phyloP scores from a whole-genome alignment of 2,113 vertebrate genomes.

The Collichthys lucidus region DNA sequence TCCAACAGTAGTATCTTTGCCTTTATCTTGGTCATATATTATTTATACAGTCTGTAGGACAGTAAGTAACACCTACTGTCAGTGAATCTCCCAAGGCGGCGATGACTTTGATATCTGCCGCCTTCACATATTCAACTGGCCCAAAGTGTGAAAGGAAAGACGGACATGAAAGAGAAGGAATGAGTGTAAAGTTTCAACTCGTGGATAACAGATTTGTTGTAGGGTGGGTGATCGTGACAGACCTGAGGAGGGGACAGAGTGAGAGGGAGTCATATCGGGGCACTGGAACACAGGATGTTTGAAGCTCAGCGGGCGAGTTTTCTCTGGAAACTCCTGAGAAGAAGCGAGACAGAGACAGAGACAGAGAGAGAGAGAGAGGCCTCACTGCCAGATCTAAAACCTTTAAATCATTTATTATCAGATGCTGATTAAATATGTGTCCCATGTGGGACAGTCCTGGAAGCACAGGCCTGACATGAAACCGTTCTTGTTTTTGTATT shows the following conservation, averaged over 20 bases:
- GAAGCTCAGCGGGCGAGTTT: conserved; percentile 75
- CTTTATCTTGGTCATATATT: too few species aligned
- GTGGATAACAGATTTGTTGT: background rate
- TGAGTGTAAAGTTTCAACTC: background rate
- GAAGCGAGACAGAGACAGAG: background rate
- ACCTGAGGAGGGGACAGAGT: conserved; percentile 83
- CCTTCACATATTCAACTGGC: conserved; percentile 90
- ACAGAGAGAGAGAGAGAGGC: too few species aligned
- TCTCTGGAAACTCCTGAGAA: conserved; percentile 83
- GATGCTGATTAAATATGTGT: background rate
- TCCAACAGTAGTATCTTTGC: background rate
- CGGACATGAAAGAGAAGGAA: background rate
- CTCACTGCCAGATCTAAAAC: background rate
- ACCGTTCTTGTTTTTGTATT: background rate
- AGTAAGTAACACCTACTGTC: conserved; percentile 85
- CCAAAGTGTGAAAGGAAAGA: background rate
- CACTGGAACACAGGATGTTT: conserved; percentile 80
- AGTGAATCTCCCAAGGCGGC: conserved; percentile 94
- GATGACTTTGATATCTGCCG: conserved; percentile 91
- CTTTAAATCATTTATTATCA: too few species aligned
- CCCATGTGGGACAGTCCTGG: background rate
- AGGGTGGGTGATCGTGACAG: background rate
- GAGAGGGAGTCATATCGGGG: conserved; percentile 84
- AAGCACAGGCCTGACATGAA: background rate
- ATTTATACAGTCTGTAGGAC: background rate